Evolutionary conservation across 2,888 invertebrate species (phyloP), one percentile per base, ranked within the genome.

Genomic region (Leptothorax acervorum): DNA sequence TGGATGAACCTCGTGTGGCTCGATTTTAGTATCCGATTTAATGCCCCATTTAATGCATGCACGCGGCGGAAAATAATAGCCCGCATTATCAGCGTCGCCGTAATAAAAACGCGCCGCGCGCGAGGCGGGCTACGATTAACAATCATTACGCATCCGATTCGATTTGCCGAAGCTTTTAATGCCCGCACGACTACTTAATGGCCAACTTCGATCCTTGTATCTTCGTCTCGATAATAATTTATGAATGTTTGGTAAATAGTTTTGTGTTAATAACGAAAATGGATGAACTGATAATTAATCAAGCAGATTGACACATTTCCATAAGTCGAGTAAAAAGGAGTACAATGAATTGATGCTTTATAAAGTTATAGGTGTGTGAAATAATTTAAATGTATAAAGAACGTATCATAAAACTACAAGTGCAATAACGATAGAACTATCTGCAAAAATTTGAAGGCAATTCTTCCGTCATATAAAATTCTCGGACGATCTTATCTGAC

Each of bases 11-110:
- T 42, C 15, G 75, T 51, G 45, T 23, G 51, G 48, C 51, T 62
- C 75, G 76, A 75, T 82, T 82, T 76, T 75, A 82, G 31, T 82
- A 75, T 82, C 42, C 63, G 63, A 82, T 76, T 82, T 82, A 65
- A 82, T 76, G 42, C 11, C n/a, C 42, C 53, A 63, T 82, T 82
- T 82, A 75, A 75, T 75, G 53, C 76, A 55, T 42, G 82, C 82
- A 31, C 15, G 18, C 18, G 62, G 42, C n/a, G 18, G 63, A 82
- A 82, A 75, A 81, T 71, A 71, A 81, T 60, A 71, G 75, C 76
- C 51, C 48, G 75, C 63, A 75, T 65, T 75, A 82, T 75, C 63
- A 62, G 63, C 6, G 12, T 6, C 1, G 60, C 15, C 18, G n/a
- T 48, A 65, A 76, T 45, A 82, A 82, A 82, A 82, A 82, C 35